phyloP scores from a whole-genome alignment of 2,797 vertebrate genomes.

The Lagocephalus sceleratus region DNA sequence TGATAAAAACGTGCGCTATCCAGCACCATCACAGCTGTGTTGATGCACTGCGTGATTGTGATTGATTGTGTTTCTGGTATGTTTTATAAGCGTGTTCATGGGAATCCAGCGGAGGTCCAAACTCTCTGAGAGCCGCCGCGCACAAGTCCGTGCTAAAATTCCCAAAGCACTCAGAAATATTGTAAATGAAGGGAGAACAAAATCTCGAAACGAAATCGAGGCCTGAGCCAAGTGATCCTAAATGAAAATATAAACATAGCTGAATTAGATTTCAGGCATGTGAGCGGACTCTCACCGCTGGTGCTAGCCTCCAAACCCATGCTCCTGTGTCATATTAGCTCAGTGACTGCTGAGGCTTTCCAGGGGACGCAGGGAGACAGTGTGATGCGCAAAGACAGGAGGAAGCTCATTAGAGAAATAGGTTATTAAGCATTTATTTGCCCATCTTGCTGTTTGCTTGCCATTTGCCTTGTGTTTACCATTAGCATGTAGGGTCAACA shows the following conservation, averaged over 20 bases:
- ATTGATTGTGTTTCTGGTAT: conserved; percentile 14
- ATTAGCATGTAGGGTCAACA: conserved; percentile 64
- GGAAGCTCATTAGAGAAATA: conserved; percentile 48
- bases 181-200: conserved; percentile 26
- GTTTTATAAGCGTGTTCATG: conserved; percentile 16
- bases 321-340: conserved; percentile 46
- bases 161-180: conserved; percentile 31
- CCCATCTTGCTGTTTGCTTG: conserved; percentile 56
- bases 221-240: conserved; percentile 33
- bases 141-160: conserved; percentile 34
- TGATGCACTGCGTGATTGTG: conserved; percentile 23
- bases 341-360: conserved; percentile 40
- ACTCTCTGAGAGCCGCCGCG: conserved; percentile 16
- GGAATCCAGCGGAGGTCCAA: conserved; percentile 18
- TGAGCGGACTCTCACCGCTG: conserved; percentile 49
- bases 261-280: conserved; percentile 50
- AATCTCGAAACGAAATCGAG: too few species aligned
- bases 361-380: conserved; percentile 23
- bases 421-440: conserved; percentile 31
- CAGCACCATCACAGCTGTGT: conserved; percentile 52
- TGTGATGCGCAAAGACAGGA: conserved; percentile 20
- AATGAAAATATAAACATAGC: conserved; percentile 56
- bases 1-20: conserved; percentile 33
- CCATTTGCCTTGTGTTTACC: conserved; percentile 67
- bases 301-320: conserved; percentile 39